Evolutionary conservation across 2,113 vertebrate genomes (phyloP), one percentile per base, ranked within the genome.

Genomic region (Apaloderma vittatum): DNA sequence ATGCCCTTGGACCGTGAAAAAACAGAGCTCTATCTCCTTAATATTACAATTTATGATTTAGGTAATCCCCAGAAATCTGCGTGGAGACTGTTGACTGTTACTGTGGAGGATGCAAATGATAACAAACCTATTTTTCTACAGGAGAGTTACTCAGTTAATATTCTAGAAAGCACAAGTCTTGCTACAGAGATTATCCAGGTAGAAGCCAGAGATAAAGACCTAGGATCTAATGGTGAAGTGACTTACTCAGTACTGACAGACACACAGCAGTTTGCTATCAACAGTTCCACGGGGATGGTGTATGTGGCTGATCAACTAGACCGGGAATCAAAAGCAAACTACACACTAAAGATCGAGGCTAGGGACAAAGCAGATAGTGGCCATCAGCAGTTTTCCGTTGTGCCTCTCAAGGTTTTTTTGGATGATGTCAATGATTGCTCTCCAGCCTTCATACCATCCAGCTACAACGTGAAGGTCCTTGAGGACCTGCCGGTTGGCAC

Each of bases 361-460:
- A 97, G 99, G 86, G 99, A 99, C 97, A 98, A 97, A 92, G 99
- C 99, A 16, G 98, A 99, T 45, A 98, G 95, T 66, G 98, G 98
- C 40, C 98, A 93, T 55, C 99, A 99, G 84, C 98, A 96, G 80
- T 99, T 98, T 95, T 99, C 99, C 0, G 87, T 99, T 15, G 98
- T 99, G 40, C 98, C 98, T 32, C 96, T 99, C n/a, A 98, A 98
- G 93, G 97, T 99, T 16, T 97, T 98, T 24, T 93, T 99, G 82
- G 99, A 99, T 52, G 99, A 99, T 12, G 99, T 99, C 20, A 99
- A 99, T 19, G 99, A 99, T 94, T 99, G 99, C 51, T 98, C 99
- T 46, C 99, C 99, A 11, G 97, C 98, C 27, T 99, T 99, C 68
- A 99, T 99, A 55, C 99, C 99, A 2, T 98, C 96, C 58, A 98